Evolutionary conservation across 1,140 invertebrate genomes (phyloP).

Genomic region (Leptinotarsa defecta): DNA sequence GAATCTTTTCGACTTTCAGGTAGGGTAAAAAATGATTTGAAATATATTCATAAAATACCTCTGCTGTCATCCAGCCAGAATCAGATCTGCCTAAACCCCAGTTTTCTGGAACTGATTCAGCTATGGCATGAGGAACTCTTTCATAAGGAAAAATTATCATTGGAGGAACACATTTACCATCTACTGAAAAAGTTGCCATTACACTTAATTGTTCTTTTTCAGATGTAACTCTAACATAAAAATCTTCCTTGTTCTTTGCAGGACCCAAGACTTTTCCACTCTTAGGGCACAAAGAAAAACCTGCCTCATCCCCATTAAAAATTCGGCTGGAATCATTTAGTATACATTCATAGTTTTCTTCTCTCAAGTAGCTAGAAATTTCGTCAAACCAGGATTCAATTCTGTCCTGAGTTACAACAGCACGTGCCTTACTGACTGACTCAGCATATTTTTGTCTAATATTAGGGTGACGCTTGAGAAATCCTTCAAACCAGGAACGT

Average conservation of each 20-base stretch:
- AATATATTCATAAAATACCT: slow-evolving; percentile 56
- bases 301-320: slow-evolving; percentile 26
- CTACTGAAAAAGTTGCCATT: slow-evolving; percentile 38
- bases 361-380: slow-evolving; percentile 22
- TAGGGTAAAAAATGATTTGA: slow-evolving; percentile 46
- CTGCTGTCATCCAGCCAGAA: slow-evolving; percentile 54
- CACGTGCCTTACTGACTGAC: slow-evolving; percentile 23
- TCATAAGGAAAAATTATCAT: slow-evolving; percentile 50
- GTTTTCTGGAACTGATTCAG: slow-evolving; percentile 44
- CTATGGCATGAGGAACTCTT: slow-evolving; percentile 33
- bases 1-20: slow-evolving; percentile 48
- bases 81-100: slow-evolving; percentile 54
- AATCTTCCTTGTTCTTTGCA: slow-evolving; percentile 40
- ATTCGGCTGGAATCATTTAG: slow-evolving; percentile 26
- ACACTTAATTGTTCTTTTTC: slow-evolving; percentile 41
- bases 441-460: slow-evolving; percentile 24
- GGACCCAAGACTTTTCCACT: slow-evolving; percentile 41
- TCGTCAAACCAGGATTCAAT: slow-evolving; percentile 21
- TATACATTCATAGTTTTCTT: slow-evolving; percentile 15
- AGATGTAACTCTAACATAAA: slow-evolving; percentile 34
- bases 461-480: slow-evolving; percentile 19
- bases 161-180: slow-evolving; percentile 41
- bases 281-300: slow-evolving; percentile 23
- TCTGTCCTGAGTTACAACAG: slow-evolving; percentile 23
- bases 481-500: slow-evolving; percentile 26